These are phyloP conservation scores for Trachelus troglodyta DNA, from an alignment of 2,888 invertebrate genomes.

Conservation along the genomic window DNA sequence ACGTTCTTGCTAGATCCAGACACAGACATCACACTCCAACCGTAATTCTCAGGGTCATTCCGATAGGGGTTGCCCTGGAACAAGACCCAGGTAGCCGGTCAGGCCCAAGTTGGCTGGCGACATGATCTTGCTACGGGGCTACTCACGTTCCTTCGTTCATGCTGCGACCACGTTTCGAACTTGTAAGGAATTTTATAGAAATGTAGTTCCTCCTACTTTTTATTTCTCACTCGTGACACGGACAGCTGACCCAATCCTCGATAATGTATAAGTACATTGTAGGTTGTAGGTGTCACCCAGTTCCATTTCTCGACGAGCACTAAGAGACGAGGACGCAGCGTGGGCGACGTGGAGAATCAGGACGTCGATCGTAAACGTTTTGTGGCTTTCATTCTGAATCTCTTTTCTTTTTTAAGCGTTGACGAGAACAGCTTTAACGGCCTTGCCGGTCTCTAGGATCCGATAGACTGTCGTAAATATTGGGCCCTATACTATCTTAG, in stretches of 20 bases:
- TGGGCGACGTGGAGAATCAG: not conserved
- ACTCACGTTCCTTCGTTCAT: no score
- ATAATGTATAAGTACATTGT: not conserved
- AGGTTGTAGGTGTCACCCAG: no score
- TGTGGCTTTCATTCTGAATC: not conserved
- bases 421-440: conserved; percentile 1
- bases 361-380: conserved; percentile 8
- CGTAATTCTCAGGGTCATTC: no score
- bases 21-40: no score
- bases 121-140: no score
- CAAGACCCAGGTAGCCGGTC: no score
- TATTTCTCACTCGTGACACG: not conserved
- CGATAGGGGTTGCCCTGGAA: no score
- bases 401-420: not conserved
- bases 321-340: not conserved
- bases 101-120: no score
- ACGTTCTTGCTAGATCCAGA: no score
- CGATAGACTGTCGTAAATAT: conserved; percentile 3
- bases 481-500: not conserved
- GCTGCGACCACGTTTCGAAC: no score
- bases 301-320: not conserved
- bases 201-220: not conserved
- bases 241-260: not conserved
- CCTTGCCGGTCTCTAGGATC: not conserved
- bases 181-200: no score